phyloP scores from a whole-genome alignment of 2,888 invertebrate genomes.

The Pelosia muscerda region DNA sequence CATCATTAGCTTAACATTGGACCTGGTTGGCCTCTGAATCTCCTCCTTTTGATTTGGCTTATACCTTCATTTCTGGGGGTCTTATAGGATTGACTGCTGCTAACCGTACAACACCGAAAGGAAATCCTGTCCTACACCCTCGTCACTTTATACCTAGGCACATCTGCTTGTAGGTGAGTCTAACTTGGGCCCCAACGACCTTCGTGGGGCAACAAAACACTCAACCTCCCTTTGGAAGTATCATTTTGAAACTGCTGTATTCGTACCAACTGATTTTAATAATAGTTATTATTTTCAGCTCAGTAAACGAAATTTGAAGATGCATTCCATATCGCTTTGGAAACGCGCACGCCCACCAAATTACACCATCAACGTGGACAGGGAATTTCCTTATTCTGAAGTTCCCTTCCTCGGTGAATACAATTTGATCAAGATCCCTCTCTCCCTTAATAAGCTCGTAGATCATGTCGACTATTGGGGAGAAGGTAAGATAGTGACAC shows the following conservation, averaged over 20 bases:
- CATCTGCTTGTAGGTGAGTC: no score
- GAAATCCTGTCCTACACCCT: background rate
- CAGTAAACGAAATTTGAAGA: conserved; percentile 11
- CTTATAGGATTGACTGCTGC: no score
- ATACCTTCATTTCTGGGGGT: no score
- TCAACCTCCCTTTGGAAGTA: background rate
- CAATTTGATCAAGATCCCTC: conserved; percentile 57
- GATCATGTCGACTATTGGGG: conserved; percentile 69
- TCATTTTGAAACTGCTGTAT: no score
- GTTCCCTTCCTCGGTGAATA: conserved; percentile 63
- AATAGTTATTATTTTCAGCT: background rate
- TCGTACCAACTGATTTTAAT: background rate
- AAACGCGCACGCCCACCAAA: conserved; percentile 52
- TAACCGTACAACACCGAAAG: background rate
- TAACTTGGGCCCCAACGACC: no score
- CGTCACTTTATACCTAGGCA: background rate
- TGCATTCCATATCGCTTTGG: conserved; percentile 38
- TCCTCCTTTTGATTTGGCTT: no score
- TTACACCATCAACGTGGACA: conserved; percentile 55
- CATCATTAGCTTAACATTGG: no score
- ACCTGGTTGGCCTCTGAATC: no score
- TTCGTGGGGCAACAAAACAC: background rate
- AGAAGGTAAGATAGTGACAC: conserved; percentile 54
- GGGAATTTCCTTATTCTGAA: conserved; percentile 63
- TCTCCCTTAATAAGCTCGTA: conserved; percentile 34